A percentile compares a stretch with the other conserved stretches of the same genome.
Conservation (phyloP, 2,888 invertebrate genomes). For the Lagria hirta region DNA sequence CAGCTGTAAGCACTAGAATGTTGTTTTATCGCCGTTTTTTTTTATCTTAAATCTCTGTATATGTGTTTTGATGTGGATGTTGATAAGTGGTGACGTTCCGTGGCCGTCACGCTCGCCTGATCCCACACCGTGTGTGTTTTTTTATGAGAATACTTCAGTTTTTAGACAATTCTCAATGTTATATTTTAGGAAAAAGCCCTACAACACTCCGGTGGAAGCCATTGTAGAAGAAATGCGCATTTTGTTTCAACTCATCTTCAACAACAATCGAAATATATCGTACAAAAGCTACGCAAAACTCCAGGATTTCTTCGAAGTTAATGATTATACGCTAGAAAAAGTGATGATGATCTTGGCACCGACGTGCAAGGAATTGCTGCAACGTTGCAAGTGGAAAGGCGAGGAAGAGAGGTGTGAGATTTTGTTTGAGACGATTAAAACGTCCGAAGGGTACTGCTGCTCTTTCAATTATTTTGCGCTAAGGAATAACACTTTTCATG, state of each 20-base stretch:
- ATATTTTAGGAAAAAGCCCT: slow-evolving; percentile 21
- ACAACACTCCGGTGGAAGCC: slow-evolving; percentile 12
- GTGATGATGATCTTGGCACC: slow-evolving; percentile 32
- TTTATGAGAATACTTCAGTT: too few relatives aligned
- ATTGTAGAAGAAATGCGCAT: slow-evolving; percentile 22
- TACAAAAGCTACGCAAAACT: slow-evolving; percentile 23
- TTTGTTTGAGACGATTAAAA: slow-evolving; percentile 43
- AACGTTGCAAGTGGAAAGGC: slow-evolving; percentile 46
- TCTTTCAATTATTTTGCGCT: slow-evolving; percentile 64
- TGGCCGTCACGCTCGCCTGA: too few relatives aligned
- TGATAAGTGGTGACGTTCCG: too few relatives aligned
- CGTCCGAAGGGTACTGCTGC: slow-evolving; percentile 59
- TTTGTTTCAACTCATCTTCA: slow-evolving; percentile 24
- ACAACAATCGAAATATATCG: slow-evolving; percentile 20
- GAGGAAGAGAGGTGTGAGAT: slow-evolving; percentile 40
- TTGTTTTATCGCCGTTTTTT: too few relatives aligned
- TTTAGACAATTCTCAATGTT: too few relatives aligned
- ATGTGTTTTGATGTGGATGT: too few relatives aligned
- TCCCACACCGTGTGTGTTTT: too few relatives aligned
- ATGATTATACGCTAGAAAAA: slow-evolving; percentile 28
- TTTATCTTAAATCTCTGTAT: too few relatives aligned
- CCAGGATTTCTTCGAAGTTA: slow-evolving; percentile 34
- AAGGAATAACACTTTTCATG: slow-evolving; percentile 42
- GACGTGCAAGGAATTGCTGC: slow-evolving; percentile 38
- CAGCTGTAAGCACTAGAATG: slow-evolving; percentile 56